Base-by-base conservation (phyloP, 2,888 invertebrate species). In the Oasisia sp. region DNA sequence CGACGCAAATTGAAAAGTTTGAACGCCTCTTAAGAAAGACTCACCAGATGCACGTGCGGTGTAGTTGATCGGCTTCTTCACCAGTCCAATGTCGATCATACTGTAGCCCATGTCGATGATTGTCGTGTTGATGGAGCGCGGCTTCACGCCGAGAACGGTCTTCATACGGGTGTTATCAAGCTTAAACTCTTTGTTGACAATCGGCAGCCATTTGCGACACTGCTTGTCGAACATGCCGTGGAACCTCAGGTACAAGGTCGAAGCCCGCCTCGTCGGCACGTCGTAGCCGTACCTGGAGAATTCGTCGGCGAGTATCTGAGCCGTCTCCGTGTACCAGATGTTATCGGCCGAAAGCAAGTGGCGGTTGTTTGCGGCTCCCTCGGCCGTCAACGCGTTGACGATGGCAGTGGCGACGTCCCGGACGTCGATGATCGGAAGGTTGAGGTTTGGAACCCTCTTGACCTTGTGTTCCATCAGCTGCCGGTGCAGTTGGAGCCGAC, bases 61-160 rank as follows among this genome's bases (percentile, higher is more conserved):
- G 93, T 94, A 95, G 92, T 95, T 95, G 93, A 95, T 95, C 32
- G 95, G 93, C 92, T 96, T 96, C 94, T 96, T 96, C 9, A 96
- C 95, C 91, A 97, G 95, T 89, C 97, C 97, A 90, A 95, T 95
- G 91, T 97, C 97, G 91, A 97, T 97, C 93, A 97, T 95, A 91
- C 96, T 96, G 94, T 97, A 96, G 27, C 96, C 97, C 96, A 97
- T 97, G 92, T 97, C 97, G 92, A 97, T 94, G 44, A 97, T 93
- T 7, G 97, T 96, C 89, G 96, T 95, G 91, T 96, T 96, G 27
- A 96, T 93, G 89, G 96, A 96, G 32, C 95, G 95, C 91, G 97
- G 97, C 38, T 96, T 95, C 74, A 97, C 95, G 9, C 96, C 96
- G 38, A 97, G 95, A 7, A 96, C 95, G 32, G 96, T 95, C 93